Conservation (phyloP, 2,888 invertebrate species). For the Biston betularia region DNA sequence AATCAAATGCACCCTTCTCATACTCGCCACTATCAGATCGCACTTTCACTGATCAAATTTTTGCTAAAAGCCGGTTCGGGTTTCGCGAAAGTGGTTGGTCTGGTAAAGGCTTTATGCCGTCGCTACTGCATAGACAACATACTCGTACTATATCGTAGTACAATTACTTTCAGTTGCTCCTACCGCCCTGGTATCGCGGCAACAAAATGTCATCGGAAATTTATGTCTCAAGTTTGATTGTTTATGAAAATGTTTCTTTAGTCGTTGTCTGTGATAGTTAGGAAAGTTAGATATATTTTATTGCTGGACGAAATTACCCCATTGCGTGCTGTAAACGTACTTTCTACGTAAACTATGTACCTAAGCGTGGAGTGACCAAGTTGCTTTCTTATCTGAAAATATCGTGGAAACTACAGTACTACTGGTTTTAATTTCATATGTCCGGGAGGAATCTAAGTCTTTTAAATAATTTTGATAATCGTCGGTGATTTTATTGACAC, state of each 20-base stretch:
- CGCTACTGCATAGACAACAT: constrained; percentile 57
- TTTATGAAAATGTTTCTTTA: constrained; percentile 6
- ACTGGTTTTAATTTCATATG: too few relatives aligned
- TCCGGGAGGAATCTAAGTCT: too few relatives aligned
- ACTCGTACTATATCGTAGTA: constrained; percentile 48
- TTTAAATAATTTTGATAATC: too few relatives aligned
- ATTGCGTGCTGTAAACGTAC: not conserved
- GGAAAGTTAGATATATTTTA: constrained; percentile 8
- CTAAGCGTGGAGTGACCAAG: not conserved
- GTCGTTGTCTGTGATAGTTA: not conserved
- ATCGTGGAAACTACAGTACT: not conserved
- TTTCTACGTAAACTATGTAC: not conserved
- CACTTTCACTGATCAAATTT: constrained; percentile 86
- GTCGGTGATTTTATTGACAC: too few relatives aligned
- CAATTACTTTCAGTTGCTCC: constrained; percentile 52
- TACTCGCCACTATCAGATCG: constrained; percentile 60
- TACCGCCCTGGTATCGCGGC: constrained; percentile 30
- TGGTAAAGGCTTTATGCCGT: constrained; percentile 58
- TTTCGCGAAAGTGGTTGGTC: constrained; percentile 82
- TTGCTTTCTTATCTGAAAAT: not conserved
- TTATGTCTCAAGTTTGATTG: constrained; percentile 8
- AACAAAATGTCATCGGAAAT: constrained; percentile 8
- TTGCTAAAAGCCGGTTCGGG: constrained; percentile 84
- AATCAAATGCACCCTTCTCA: constrained; percentile 67
- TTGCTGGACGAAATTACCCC: not conserved